Base-by-base conservation (phyloP, 2,888 invertebrate genomes). In the Acheta domesticus region DNA sequence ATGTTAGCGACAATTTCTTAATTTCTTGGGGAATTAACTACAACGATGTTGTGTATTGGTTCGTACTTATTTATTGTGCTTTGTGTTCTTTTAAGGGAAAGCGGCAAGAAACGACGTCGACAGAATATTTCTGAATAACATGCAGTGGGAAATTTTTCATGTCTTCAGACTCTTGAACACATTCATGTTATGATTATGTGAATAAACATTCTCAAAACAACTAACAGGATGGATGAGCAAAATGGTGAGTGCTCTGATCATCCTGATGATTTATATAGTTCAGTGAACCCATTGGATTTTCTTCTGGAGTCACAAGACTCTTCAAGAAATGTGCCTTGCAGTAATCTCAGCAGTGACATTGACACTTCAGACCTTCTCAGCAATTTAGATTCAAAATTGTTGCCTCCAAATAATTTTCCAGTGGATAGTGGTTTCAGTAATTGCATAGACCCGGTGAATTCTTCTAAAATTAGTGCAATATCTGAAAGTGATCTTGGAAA, bases 161-260 rank as follows among this genome's bases (percentile, higher is more conserved):
- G 62, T 5, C 62, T 62, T 62, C n/a, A 14, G 11, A 12, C n/a
- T n/a, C 62, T 12, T 62, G 36, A 36, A 36, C 5, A 36, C 11
- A 62, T n/a, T n/a, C 62, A 62, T 5, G 62, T 62, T 62, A 62
- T 62, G 62, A 62, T 62, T 62, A 62, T 62, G 62, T 62, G 62
- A 62, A 62, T 62, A 62, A 62, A 14, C 16, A 12, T 62, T 19
- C 11, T 4, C 16, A 5, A 12, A 62, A 62, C 62, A 62, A n/a
- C 62, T 62, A 62, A 62, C 62, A 81, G 76, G 78, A 84, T 85
- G 85, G 84, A 85, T 79, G 83, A 84, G 81, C 82, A 83, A 77
- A 84, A 84, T 82, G 84, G 84, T 76, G 83, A 84, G 78, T 83
- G 83, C 80, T 84, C 84, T 81, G 83, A 83, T 73, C 83, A 84